A percentile compares a stretch with the other conserved stretches of the same genome.
Conservation (phyloP, 2,113 vertebrate species). For the Mormyrus iriodes region DNA sequence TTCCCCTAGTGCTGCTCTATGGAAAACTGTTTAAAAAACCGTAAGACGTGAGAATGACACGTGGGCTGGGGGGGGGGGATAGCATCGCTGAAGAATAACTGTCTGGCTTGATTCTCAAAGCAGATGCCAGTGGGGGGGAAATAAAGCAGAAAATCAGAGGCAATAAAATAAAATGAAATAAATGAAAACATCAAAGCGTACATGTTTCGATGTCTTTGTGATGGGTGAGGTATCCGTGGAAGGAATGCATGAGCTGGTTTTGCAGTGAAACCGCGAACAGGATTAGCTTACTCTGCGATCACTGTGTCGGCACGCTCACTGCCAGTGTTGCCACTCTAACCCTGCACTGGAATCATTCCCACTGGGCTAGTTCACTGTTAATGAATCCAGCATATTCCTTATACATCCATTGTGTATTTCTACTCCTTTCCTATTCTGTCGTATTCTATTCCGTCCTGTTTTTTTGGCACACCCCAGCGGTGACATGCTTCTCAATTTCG, state of each 20-base stretch:
- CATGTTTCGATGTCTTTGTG: slow-evolving; percentile 26
- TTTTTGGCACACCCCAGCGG: neutral
- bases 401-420: neutral
- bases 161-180: neutral
- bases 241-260: neutral
- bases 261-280: slow-evolving; percentile 3
- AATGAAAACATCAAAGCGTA: neutral
- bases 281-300: slow-evolving; percentile 42
- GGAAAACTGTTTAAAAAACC: slow-evolving; percentile 58
- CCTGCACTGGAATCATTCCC: neutral
- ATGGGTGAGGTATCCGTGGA: slow-evolving; percentile 15
- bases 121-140: slow-evolving; percentile 26
- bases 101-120: slow-evolving; percentile 32
- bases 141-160: neutral
- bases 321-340: neutral
- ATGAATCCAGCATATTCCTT: neutral
- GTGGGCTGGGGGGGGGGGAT: slow-evolving; percentile 2
- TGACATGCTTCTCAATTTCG: neutral
- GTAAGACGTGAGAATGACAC: slow-evolving; percentile 39
- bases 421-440: neutral
- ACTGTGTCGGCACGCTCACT: slow-evolving; percentile 31
- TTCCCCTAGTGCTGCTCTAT: slow-evolving; percentile 43
- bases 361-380: slow-evolving; percentile 35
- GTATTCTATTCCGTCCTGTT: neutral
- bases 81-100: slow-evolving; percentile 25